Evolutionary conservation across 2,888 invertebrate genomes (phyloP).

Genomic region (Scaptomyza cyrtandrae): DNA sequence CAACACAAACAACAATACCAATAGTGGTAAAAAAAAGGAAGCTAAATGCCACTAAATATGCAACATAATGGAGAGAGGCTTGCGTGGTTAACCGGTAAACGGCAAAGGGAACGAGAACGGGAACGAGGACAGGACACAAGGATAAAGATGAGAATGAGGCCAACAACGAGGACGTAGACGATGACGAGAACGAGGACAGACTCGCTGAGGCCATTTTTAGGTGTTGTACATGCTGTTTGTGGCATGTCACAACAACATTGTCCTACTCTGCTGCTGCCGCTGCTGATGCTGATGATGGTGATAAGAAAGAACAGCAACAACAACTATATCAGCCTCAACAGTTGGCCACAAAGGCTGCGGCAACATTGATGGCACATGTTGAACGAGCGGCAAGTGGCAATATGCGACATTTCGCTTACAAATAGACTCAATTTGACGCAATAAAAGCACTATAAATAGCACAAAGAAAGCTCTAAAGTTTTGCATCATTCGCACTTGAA

Average conservation of each 20-base stretch:
- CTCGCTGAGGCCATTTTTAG: constrained; percentile 17
- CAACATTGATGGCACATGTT: constrained; percentile 52
- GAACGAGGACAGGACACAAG: constrained; percentile 1
- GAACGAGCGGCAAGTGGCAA: constrained; percentile 27
- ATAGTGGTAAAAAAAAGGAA: constrained; percentile 27
- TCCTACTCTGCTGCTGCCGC: constrained; percentile 24
- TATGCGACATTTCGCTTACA: constrained; percentile 9
- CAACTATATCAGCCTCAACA: constrained; percentile 48
- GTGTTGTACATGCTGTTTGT: constrained; percentile 37
- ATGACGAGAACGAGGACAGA: constrained; percentile 4
- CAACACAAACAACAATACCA: constrained; percentile 12
- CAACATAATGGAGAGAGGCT: constrained; percentile 56
- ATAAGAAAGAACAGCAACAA: constrained; percentile 24
- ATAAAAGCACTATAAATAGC: too few relatives aligned
- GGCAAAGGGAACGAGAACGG: background rate
- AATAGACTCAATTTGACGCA: background rate
- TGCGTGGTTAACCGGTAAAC: constrained; percentile 25
- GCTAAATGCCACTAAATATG: constrained; percentile 72
- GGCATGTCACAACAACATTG: constrained; percentile 72
- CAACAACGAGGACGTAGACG: constrained; percentile 4
- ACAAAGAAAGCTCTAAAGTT: too few relatives aligned
- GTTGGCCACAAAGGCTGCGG: constrained; percentile 44
- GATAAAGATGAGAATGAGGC: background rate
- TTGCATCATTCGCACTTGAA: too few relatives aligned
- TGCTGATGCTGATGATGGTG: constrained; percentile 39